Percentiles rank a stretch among this genome's conserved stretches.
Conservation (phyloP, 2,797 vertebrate genomes). For the Eulemur coronatus region DNA sequence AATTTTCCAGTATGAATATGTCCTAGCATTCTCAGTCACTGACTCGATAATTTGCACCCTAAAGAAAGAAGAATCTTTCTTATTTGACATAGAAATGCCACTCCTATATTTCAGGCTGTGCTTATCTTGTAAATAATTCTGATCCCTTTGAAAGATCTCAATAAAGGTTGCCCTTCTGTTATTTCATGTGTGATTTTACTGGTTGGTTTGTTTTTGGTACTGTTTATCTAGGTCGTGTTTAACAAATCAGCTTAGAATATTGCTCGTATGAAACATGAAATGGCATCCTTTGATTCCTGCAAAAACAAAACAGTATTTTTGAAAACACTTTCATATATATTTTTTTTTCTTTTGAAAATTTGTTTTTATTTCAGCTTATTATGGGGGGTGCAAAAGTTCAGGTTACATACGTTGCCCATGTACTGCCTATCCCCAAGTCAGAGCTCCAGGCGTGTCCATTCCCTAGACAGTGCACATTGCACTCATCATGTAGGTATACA, state of each 20-base stretch:
- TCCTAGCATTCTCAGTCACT: not conserved
- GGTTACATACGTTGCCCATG: too few relatives aligned
- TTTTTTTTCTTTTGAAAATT: not conserved
- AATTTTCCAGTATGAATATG: not conserved
- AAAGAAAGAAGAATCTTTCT: not conserved
- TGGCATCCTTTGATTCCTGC: not conserved
- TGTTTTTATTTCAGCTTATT: too few relatives aligned
- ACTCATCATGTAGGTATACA: too few relatives aligned
- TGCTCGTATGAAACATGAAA: not conserved
- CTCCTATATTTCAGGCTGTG: not conserved
- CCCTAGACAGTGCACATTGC: accelerated
- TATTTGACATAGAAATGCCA: not conserved
- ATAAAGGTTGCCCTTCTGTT: not conserved
- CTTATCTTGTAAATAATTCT: not conserved
- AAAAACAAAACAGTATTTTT: not conserved
- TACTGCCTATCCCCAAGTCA: too few relatives aligned
- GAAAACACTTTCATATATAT: not conserved
- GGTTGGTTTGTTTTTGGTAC: not conserved
- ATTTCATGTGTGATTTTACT: not conserved
- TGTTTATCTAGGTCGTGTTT: not conserved
- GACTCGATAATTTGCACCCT: not conserved
- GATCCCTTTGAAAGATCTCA: not conserved
- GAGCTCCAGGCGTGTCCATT: too few relatives aligned
- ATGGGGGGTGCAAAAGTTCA: too few relatives aligned
- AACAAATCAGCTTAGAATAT: not conserved